Evolutionary conservation across 2,888 invertebrate genomes (phyloP).

Genomic region (Drosophila anomelani): DNA sequence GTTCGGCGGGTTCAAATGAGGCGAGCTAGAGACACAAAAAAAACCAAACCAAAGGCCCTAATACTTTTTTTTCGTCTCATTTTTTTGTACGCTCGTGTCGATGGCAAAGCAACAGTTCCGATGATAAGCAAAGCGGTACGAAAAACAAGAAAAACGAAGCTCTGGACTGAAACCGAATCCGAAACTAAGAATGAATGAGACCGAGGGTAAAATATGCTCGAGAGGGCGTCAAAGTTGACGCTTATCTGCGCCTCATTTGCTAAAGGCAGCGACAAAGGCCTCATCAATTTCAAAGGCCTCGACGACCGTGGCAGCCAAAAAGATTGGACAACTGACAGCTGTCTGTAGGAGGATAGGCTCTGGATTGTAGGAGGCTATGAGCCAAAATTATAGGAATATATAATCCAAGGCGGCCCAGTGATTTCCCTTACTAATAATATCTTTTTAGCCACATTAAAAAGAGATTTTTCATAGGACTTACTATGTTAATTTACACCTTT

Average conservation of each 20-base stretch:
- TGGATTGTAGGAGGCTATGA: slow-evolving; percentile 23
- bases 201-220: slow-evolving; percentile 34
- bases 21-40: slow-evolving; percentile 29
- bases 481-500: too few species aligned
- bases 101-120: slow-evolving; percentile 33
- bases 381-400: background rate
- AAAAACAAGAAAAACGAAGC: slow-evolving; percentile 26
- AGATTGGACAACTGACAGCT: slow-evolving; percentile 68
- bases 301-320: slow-evolving; percentile 18
- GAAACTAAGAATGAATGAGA: slow-evolving; percentile 25
- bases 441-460: background rate
- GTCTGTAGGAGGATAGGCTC: slow-evolving; percentile 5
- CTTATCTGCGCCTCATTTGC: slow-evolving; percentile 77
- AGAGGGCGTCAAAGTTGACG: slow-evolving; percentile 74
- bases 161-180: slow-evolving; percentile 15
- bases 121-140: slow-evolving; percentile 20
- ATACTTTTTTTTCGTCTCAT: slow-evolving; percentile 10
- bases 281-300: slow-evolving; percentile 71
- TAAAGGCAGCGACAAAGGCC: slow-evolving; percentile 70
- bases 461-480: too few species aligned
- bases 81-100: slow-evolving; percentile 3
- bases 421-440: background rate
- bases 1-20: slow-evolving; percentile 49
- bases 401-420: background rate
- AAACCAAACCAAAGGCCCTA: slow-evolving; percentile 1